These are phyloP conservation scores for Dryobates pubescens DNA, from an alignment of 2,797 vertebrate genomes.

Conservation along the genomic window DNA sequence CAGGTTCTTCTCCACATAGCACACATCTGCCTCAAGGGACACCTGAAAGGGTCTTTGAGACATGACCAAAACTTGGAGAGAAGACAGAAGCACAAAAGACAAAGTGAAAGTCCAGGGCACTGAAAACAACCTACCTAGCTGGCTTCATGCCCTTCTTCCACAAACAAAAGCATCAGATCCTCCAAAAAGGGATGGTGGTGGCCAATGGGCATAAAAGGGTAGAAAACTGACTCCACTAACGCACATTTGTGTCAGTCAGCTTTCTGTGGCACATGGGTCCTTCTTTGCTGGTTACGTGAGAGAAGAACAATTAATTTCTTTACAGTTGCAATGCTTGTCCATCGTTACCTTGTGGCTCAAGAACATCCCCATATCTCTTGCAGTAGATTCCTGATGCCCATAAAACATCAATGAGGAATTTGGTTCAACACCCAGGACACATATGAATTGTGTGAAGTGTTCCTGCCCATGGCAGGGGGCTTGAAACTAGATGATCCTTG, in stretches of 20 bases:
- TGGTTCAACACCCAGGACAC: not conserved
- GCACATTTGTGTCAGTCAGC: not conserved
- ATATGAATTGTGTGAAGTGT: not conserved
- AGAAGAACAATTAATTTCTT: not conserved
- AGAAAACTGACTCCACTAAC: not conserved
- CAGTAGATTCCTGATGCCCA: not conserved
- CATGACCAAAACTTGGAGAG: not conserved
- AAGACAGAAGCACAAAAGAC: not conserved
- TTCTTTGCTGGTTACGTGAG: not conserved
- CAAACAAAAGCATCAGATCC: not conserved
- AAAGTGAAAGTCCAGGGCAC: not conserved
- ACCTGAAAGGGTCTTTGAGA: not conserved
- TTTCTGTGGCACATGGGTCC: not conserved
- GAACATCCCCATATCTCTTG: not conserved
- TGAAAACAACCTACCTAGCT: not conserved
- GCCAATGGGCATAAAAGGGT: not conserved
- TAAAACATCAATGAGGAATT: not conserved
- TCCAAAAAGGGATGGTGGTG: not conserved
- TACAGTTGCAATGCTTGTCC: not conserved
- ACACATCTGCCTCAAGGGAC: not conserved
- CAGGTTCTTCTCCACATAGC: not conserved
- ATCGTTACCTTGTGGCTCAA: not conserved
- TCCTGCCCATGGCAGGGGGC: no score
- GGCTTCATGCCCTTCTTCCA: not conserved
- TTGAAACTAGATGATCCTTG: no score